phyloP scores from a whole-genome alignment of 2,888 invertebrate genomes.

The Geotrupes spiniger region DNA sequence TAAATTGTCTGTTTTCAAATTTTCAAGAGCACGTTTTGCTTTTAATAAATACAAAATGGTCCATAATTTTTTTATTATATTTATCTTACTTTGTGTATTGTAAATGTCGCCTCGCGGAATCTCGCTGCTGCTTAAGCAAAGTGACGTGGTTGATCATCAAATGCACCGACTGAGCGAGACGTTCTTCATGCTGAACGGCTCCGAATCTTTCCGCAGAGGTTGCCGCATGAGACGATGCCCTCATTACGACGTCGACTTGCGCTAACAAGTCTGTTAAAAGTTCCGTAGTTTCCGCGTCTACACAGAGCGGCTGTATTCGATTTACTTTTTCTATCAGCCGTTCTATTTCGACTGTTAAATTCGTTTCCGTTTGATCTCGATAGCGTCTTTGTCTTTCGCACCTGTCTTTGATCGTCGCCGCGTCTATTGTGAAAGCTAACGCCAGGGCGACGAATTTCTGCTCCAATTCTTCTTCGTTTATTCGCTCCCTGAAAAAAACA shows the following conservation, averaged over 20 bases:
- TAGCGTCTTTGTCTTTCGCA: constrained; percentile 56
- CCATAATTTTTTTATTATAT: constrained; percentile 5
- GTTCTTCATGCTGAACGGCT: constrained; percentile 58
- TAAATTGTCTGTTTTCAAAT: no score
- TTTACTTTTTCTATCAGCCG: constrained; percentile 47
- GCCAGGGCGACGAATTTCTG: constrained; percentile 57
- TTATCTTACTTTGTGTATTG: constrained; percentile 55
- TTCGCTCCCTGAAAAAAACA: constrained; percentile 38
- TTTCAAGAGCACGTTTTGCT: neutral
- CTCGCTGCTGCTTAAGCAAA: constrained; percentile 55
- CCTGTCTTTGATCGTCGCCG: constrained; percentile 55
- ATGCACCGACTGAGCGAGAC: constrained; percentile 56
- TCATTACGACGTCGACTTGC: constrained; percentile 49
- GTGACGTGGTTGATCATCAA: constrained; percentile 60
- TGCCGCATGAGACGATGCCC: constrained; percentile 42
- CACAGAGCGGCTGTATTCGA: constrained; percentile 51
- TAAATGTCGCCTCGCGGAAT: constrained; percentile 56
- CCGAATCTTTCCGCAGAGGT: constrained; percentile 52
- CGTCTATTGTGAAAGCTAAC: constrained; percentile 60
- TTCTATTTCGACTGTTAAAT: constrained; percentile 55
- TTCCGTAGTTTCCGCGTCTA: constrained; percentile 54
- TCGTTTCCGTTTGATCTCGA: constrained; percentile 59
- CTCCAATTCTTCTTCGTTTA: constrained; percentile 50
- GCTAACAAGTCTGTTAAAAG: constrained; percentile 52
- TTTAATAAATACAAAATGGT: neutral